Evolutionary conservation across 2,888 invertebrate genomes (phyloP).

Genomic region (Euzetes globulus): DNA sequence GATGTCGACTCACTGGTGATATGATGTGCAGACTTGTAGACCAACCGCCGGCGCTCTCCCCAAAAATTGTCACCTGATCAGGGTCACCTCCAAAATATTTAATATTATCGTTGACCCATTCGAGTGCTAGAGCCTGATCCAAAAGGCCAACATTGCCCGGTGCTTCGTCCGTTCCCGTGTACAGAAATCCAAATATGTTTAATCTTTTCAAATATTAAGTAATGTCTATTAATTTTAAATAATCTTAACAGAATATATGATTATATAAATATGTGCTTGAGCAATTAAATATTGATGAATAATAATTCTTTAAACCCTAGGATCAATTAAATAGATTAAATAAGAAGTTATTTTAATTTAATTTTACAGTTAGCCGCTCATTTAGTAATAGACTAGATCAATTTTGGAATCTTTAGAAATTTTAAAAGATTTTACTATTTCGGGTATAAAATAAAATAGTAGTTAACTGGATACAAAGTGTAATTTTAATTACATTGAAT

Average conservation of each 20-base stretch:
- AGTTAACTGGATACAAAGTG: too few species aligned
- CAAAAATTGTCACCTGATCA: constrained; percentile 15
- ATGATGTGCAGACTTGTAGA: constrained; percentile 23
- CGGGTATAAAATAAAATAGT: too few species aligned
- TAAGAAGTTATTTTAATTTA: too few species aligned
- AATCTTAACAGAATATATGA: not conserved
- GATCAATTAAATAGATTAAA: too few species aligned
- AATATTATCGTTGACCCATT: constrained; percentile 33
- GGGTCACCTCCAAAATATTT: constrained; percentile 33
- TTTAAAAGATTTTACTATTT: too few species aligned
- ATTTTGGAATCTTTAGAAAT: too few species aligned
- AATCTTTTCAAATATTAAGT: not conserved
- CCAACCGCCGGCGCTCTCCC: constrained; percentile 28
- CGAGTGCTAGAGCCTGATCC: constrained; percentile 29
- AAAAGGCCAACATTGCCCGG: constrained; percentile 30
- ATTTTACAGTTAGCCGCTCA: too few species aligned
- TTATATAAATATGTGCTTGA: too few species aligned
- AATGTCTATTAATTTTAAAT: not conserved
- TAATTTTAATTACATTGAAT: too few species aligned
- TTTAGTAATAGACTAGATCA: too few species aligned
- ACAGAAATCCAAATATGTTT: constrained; percentile 24
- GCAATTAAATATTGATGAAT: too few species aligned
- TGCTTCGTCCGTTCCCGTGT: constrained; percentile 24
- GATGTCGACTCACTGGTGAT: not conserved
- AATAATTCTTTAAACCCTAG: too few species aligned